phyloP scores from a whole-genome alignment of 2,797 vertebrate genomes.

The Chrosomus eos region DNA sequence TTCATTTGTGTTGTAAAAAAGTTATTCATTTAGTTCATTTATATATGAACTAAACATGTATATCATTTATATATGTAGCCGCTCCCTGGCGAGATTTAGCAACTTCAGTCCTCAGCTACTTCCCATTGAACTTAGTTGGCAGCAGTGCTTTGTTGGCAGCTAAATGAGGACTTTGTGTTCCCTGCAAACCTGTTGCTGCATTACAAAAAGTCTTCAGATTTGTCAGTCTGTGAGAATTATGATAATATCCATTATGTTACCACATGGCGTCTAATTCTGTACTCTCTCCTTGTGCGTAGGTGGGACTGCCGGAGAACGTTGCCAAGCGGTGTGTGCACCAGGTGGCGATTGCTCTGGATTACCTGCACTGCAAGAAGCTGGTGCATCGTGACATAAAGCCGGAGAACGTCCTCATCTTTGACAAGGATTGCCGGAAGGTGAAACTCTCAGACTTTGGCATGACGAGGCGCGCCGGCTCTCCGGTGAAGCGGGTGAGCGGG shows the following conservation, averaged over 20 bases:
- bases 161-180: constrained; percentile 30
- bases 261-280: background rate
- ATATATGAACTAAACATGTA: no score
- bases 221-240: constrained; percentile 23
- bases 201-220: constrained; percentile 25
- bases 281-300: constrained; percentile 63
- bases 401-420: constrained; percentile 87
- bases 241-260: constrained; percentile 36
- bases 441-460: constrained; percentile 88
- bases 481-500: constrained; percentile 85
- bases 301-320: constrained; percentile 82
- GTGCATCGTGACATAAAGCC: constrained; percentile 88
- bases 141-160: background rate
- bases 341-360: constrained; percentile 84
- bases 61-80: no score
- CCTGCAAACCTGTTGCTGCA: constrained; percentile 22
- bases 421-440: constrained; percentile 84
- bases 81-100: background rate
- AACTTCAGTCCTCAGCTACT: background rate
- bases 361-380: constrained; percentile 83
- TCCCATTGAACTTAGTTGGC: background rate
- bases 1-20: no score
- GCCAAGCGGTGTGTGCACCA: constrained; percentile 88
- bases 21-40: no score
- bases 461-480: constrained; percentile 83